Evolutionary conservation across 2,113 vertebrate genomes (phyloP).

Genomic region (Nothoprocta perdicaria): DNA sequence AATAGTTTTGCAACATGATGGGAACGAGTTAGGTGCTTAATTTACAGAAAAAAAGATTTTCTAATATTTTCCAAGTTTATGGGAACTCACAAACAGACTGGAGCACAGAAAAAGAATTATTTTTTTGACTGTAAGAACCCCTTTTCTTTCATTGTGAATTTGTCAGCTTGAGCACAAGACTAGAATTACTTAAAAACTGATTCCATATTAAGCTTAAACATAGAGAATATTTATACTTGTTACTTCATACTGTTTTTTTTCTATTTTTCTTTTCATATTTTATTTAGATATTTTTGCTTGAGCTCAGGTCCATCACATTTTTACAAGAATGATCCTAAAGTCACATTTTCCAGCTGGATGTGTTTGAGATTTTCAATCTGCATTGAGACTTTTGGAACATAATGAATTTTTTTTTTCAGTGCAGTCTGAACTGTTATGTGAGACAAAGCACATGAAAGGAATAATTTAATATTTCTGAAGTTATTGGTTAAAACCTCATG

Average conservation of each 20-base stretch:
- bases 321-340: neutral
- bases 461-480: slow-evolving; percentile 40
- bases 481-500: slow-evolving; percentile 37
- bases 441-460: slow-evolving; percentile 13
- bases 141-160: neutral
- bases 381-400: neutral
- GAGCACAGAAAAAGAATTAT: neutral
- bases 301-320: neutral
- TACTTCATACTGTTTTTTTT: neutral
- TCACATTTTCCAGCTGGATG: neutral
- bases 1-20: neutral
- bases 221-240: neutral
- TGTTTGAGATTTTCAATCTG: neutral
- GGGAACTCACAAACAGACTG: neutral
- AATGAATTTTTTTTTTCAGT: neutral
- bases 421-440: neutral
- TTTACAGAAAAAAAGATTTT: neutral
- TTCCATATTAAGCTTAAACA: neutral
- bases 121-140: neutral
- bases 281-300: neutral
- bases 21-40: neutral
- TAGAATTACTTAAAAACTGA: neutral
- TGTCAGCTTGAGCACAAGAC: neutral
- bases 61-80: neutral
- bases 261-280: neutral